A percentile compares a stretch with the other conserved stretches of the same genome.
Conservation (phyloP, 2,888 invertebrate species). For the Byasa hedistus region DNA sequence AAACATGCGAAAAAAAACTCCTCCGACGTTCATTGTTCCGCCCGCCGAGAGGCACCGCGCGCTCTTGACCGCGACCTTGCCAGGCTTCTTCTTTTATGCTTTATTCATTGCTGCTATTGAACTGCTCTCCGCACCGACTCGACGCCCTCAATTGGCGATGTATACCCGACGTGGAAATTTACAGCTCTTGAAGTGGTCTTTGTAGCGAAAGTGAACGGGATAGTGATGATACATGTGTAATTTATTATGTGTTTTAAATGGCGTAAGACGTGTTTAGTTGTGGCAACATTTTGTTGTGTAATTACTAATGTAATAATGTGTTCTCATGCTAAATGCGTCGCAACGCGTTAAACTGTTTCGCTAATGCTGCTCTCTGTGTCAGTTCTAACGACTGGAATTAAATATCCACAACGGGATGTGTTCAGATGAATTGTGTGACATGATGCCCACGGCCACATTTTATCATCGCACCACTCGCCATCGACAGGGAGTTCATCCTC, state of each 20-base stretch:
- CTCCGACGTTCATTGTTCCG: slow-evolving; percentile 12
- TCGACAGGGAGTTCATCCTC: too few species aligned
- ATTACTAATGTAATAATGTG: too few species aligned
- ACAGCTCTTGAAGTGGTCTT: slow-evolving; percentile 4
- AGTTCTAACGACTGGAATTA: too few species aligned
- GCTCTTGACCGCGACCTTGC: slow-evolving; percentile 46
- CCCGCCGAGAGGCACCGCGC: slow-evolving; percentile 19
- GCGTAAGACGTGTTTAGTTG: background rate
- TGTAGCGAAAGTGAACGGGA: slow-evolving; percentile 10
- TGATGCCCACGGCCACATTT: too few species aligned
- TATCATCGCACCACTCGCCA: too few species aligned
- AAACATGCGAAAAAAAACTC: slow-evolving; percentile 1
- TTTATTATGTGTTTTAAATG: background rate
- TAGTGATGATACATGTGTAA: background rate
- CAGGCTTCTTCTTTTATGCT: background rate
- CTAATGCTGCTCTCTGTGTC: too few species aligned
- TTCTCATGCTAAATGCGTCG: too few species aligned
- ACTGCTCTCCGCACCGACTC: background rate
- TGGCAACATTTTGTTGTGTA: too few species aligned
- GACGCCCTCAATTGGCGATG: slow-evolving; percentile 3
- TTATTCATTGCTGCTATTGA: slow-evolving; percentile 17
- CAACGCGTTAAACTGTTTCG: too few species aligned
- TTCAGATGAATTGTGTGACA: too few species aligned
- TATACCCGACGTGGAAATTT: background rate
- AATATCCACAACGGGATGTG: too few species aligned